Base-by-base conservation (phyloP, 1,140 invertebrate species). In the Nomia melanderi region DNA sequence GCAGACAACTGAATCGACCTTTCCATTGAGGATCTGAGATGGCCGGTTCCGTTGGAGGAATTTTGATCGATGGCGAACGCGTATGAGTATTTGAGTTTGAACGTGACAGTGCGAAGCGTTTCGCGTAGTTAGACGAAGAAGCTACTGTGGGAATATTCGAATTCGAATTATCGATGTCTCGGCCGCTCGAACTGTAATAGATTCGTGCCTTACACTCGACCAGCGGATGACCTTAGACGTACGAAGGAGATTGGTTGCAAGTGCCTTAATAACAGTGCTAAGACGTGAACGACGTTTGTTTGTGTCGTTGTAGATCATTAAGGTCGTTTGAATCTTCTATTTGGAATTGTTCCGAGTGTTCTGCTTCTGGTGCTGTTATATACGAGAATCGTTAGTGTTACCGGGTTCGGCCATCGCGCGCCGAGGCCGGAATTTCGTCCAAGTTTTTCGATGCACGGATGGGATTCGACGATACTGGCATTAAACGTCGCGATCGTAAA, bases 181-280 rank as follows among this genome's bases (percentile, higher is more conserved):
- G n/a, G 11, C 17, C 27, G 27, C 11, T 31, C 12, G 14, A n/a
- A 20, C 1, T 14, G 4, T 25, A 41, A 29, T 17, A 17, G 27
- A 62, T 36, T 20, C 20, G 71, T 75, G 63, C 63, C 53, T 75
- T 57, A 33, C 33, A 25, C 39, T 70, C 20, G 27, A 11, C 41
- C 12, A 66, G 25, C 36, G 14, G 31, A 50, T 74, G 60, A 41
- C 62, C 59, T 74, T 54, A 56, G 20, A 53, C 20, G 27, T 50
- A n/a, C 41, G 57, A 29, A 36, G 39, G 27, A 53, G 54, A 54
- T 63, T 73, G 44, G 27, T 53, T 53, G 11, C 27, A 54, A 74
- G 72, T 75, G 72, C 72, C 72, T 75, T 47, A 27, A 74, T 23
- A 73, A 62, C 25, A 44, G 72, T 66, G 63, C 23, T 41, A 12